phyloP scores from a whole-genome alignment of 2,113 vertebrate species.

The Halcyon malimbica region DNA sequence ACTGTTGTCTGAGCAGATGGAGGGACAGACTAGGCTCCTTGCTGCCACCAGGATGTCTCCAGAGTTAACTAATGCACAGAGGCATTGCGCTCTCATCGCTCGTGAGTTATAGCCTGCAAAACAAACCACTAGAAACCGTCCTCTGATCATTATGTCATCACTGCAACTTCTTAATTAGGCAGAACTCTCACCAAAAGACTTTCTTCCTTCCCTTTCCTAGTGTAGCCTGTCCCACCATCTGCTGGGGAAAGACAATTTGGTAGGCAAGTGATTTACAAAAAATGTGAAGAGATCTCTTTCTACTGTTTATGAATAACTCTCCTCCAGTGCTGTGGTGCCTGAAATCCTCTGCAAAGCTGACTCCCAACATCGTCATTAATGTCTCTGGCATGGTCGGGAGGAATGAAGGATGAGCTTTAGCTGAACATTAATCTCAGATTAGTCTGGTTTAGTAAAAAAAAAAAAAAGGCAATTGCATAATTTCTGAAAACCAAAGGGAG shows the following conservation, averaged over 20 bases:
- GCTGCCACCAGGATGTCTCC: not conserved
- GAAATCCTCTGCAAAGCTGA: not conserved
- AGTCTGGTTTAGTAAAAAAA: constrained; percentile 15
- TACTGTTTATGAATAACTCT: not conserved
- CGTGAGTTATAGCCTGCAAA: not conserved
- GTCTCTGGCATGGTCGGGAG: not conserved
- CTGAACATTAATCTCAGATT: constrained; percentile 36
- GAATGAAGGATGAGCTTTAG: constrained; percentile 19
- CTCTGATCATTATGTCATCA: not conserved
- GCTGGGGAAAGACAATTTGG: not conserved
- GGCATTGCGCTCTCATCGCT: not conserved
- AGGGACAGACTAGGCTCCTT: not conserved
- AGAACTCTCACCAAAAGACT: not conserved
- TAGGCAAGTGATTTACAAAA: not conserved
- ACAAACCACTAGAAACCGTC: not conserved
- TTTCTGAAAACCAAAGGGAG: constrained; percentile 44
- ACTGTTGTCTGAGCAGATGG: not conserved
- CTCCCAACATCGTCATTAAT: not conserved
- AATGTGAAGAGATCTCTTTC: not conserved
- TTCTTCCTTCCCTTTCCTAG: not conserved
- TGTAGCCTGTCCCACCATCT: not conserved
- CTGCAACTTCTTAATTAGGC: not conserved
- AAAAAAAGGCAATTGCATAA: constrained; percentile 32
- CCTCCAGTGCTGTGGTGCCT: not conserved
- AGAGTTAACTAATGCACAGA: not conserved